A percentile compares a stretch with the other conserved stretches of the same genome.
Evolutionary conservation across 2,113 vertebrate species (phyloP).

Genomic region (Gila orcuttii): DNA sequence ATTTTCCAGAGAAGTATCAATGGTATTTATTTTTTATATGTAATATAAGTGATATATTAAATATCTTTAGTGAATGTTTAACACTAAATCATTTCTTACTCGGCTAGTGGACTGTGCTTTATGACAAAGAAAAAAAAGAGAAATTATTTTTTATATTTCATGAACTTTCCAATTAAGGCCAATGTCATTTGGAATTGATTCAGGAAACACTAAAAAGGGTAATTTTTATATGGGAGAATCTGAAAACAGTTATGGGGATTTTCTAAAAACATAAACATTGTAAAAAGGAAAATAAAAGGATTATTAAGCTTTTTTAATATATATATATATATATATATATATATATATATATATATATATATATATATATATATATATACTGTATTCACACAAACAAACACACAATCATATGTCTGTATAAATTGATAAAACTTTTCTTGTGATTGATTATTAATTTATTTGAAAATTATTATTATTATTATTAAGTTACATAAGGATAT

Average conservation of each 20-base stretch:
- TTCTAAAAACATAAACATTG: not conserved
- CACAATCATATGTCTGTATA: too few relatives aligned
- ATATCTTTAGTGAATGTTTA: conserved; percentile 16
- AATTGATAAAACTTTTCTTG: too few relatives aligned
- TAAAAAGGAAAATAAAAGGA: not conserved
- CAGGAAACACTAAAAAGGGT: not conserved
- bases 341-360: too few relatives aligned
- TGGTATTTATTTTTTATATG: conserved; percentile 47
- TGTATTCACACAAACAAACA: too few relatives aligned
- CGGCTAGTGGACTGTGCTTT: not conserved
- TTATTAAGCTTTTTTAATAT: not conserved
- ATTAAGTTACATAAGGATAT: too few relatives aligned
- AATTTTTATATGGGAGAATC: not conserved
- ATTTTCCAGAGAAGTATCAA: conserved; percentile 50
- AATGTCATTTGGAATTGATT: not conserved
- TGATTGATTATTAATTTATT: too few relatives aligned
- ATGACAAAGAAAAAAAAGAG: not conserved
- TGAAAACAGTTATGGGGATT: not conserved
- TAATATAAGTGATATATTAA: conserved; percentile 34
- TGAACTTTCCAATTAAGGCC: not conserved
- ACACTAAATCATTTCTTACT: conserved; percentile 10
- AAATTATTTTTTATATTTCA: not conserved
- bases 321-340: too few relatives aligned
- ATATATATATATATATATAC: too few relatives aligned
- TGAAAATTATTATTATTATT: too few relatives aligned